These are phyloP conservation scores for Scleropages formosus DNA, from an alignment of 2,797 vertebrate genomes.

Conservation along the genomic window DNA sequence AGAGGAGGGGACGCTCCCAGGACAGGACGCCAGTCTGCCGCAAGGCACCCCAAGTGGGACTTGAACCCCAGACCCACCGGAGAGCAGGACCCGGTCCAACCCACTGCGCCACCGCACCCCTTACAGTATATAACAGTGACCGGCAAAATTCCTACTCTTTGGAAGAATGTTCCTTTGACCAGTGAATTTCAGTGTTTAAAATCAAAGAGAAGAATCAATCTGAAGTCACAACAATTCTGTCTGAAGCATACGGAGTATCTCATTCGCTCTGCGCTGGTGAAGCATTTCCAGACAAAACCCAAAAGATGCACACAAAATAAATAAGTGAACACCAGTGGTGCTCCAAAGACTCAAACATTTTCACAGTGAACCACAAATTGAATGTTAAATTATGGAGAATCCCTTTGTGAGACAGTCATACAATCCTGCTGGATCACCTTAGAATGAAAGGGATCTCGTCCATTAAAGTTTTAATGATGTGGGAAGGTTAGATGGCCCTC, in stretches of 20 bases:
- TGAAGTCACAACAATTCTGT: constrained; percentile 16
- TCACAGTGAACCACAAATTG: constrained; percentile 31
- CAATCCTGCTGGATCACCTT: constrained; percentile 25
- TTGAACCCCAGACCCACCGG: too few relatives aligned
- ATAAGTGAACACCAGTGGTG: constrained; percentile 33
- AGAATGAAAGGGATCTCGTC: constrained; percentile 39
- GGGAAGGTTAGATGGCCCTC: constrained; percentile 31
- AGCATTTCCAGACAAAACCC: constrained; percentile 9
- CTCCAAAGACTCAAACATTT: constrained; percentile 33
- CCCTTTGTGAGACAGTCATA: constrained; percentile 42
- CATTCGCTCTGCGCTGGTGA: constrained; percentile 10
- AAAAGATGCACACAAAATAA: constrained; percentile 14
- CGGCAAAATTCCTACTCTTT: neutral
- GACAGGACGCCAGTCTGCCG: too few relatives aligned
- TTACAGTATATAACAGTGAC: constrained; percentile 14
- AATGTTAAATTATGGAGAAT: constrained; percentile 41
- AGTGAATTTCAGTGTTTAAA: neutral
- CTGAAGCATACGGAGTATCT: neutral
- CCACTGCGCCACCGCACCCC: too few relatives aligned
- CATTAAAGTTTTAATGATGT: constrained; percentile 49
- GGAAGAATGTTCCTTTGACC: constrained; percentile 13
- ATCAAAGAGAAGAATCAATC: constrained; percentile 28
- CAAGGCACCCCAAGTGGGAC: too few relatives aligned
- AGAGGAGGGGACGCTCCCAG: too few relatives aligned
- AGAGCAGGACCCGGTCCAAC: too few relatives aligned